Evolutionary conservation across 1,140 invertebrate genomes (phyloP), one percentile per base, ranked within the genome.

Genomic region (Brachionus sp.): DNA sequence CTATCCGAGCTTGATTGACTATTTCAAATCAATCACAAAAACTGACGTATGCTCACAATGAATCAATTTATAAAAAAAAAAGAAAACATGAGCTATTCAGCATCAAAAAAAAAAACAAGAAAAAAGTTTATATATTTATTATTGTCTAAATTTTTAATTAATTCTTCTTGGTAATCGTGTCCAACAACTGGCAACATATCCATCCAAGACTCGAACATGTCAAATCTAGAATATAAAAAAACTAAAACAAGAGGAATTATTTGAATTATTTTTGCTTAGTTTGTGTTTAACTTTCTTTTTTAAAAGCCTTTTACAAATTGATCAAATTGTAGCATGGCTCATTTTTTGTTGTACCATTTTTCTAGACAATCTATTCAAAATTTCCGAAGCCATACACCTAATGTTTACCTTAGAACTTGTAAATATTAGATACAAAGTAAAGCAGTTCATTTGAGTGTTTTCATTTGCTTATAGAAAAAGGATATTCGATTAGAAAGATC

Each of bases 61-160:
- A 70, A 70, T 70, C 66, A 70, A 70, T 70, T 70, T 16, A 70
- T 70, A 70, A 66, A 66, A 66, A 66, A 57, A 66, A 66, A 66
- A 66, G 33, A 66, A 42, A 39, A 39, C 66, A 70, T 70, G 37
- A 70, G 66, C 37, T 37, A 42, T 19, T 70, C 66, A 70, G 66
- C 66, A 70, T 42, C 37, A 70, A 70, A 33, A 0, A 29, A 33
- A 33, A 0, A 29, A 33, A 33, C 12, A 66, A 33, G 25, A 66
- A 33, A 66, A 33, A 66, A 66, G 33, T 33, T 37, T 39, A 66
- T 66, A 19, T n/a, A 33, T 35, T 66, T 33, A 29, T 29, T 29
- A 25, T 64, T 16, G 57, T 66, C 64, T 66, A 39, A 70, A 70
- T 39, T 37, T n/a, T 16, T 70, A 70, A 70, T 70, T 70, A 70